Evolutionary conservation across 2,797 vertebrate genomes (phyloP).

Genomic region (Cynopterus sphinx): DNA sequence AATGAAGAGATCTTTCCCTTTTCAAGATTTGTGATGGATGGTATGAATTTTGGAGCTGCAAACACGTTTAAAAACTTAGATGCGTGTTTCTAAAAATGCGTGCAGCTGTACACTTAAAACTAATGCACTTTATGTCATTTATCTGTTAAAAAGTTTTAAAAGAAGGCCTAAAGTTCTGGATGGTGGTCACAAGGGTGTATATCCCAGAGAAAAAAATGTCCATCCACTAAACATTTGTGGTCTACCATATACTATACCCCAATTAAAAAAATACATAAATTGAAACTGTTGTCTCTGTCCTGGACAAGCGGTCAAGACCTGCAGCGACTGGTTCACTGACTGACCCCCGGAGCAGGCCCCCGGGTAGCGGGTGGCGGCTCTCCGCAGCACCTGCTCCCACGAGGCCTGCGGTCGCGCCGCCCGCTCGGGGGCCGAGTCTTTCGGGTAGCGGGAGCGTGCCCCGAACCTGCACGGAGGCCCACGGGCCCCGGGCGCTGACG

Average conservation of each 20-base stretch:
- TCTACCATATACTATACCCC: not conserved
- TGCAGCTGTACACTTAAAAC: not conserved
- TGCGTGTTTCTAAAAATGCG: not conserved
- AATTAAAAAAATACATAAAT: not conserved
- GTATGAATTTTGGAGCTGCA: not conserved
- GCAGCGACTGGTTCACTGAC: not conserved
- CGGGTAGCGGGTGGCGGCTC: not conserved
- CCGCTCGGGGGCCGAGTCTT: not conserved
- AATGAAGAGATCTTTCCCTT: not conserved
- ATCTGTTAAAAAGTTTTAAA: not conserved
- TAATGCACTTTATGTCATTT: not conserved
- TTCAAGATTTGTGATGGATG: not conserved
- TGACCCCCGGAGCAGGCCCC: not conserved
- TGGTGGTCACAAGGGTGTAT: not conserved
- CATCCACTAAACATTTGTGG: not conserved
- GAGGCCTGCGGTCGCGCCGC: fast-evolving
- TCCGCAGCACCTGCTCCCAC: not conserved
- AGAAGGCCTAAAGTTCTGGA: not conserved
- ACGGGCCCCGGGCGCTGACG: fast-evolving
- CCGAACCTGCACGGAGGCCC: no score
- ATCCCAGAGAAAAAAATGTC: not conserved
- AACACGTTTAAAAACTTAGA: not conserved
- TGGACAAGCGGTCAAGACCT: not conserved
- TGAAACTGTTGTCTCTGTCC: not conserved
- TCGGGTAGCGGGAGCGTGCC: fast-evolving